Evolutionary conservation across 1,140 invertebrate genomes (phyloP).

Genomic region (Homarus americanus): DNA sequence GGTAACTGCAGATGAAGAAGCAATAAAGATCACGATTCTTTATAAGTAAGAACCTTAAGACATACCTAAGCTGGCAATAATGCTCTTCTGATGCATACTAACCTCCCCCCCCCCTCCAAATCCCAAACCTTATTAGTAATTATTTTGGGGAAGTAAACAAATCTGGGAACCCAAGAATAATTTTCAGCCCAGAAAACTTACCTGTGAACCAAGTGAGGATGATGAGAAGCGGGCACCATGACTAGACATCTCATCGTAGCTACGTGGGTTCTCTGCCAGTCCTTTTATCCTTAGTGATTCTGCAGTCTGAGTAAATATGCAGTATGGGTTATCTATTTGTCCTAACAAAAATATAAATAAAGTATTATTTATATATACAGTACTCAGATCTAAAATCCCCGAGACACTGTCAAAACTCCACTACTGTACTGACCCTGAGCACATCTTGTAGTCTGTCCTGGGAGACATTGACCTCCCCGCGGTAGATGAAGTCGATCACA

Average conservation of each 20-base stretch:
- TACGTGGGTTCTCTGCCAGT: slow-evolving; percentile 83
- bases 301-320: slow-evolving; percentile 82
- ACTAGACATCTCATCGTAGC: slow-evolving; percentile 72
- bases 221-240: slow-evolving; percentile 59
- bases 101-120: too few species aligned
- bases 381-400: not conserved
- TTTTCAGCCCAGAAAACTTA: not conserved
- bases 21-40: too few species aligned
- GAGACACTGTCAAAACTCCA: too few species aligned
- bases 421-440: slow-evolving; percentile 82
- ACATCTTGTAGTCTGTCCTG: slow-evolving; percentile 91
- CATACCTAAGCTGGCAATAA: too few species aligned
- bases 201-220: slow-evolving; percentile 66
- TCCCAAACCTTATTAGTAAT: too few species aligned
- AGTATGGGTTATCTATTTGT: not conserved
- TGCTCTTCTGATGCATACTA: too few species aligned
- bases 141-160: too few species aligned
- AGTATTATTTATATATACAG: not conserved
- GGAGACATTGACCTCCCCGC: slow-evolving; percentile 93
- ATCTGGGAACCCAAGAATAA: too few species aligned
- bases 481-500: slow-evolving; percentile 95
- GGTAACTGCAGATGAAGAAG: too few species aligned
- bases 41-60: too few species aligned
- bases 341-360: not conserved
- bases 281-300: slow-evolving; percentile 92